Percentiles rank a stretch among this genome's conserved stretches.
These are phyloP conservation scores for Eleutherodactylus coqui DNA, from an alignment of 2,797 vertebrate genomes.

Conservation along the genomic window DNA sequence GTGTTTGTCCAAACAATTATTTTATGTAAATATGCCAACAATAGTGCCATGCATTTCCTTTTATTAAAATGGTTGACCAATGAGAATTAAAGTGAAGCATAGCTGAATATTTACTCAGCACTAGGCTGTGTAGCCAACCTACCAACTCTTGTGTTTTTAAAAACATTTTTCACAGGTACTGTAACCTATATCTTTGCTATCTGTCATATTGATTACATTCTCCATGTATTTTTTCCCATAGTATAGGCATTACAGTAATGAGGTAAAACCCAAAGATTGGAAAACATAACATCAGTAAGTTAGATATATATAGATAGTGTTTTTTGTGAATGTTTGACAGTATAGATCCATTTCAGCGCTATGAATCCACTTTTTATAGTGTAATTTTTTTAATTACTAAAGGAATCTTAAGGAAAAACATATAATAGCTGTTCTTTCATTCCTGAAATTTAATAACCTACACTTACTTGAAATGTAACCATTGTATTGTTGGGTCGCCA, in stretches of 20 bases:
- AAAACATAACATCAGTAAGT: background rate
- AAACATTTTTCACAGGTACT: background rate
- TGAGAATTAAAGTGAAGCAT: background rate
- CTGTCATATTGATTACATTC: background rate
- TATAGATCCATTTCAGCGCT: background rate
- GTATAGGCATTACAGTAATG: background rate
- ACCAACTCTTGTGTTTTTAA: background rate
- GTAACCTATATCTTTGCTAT: background rate
- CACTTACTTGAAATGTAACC: background rate
- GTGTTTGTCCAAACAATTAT: background rate
- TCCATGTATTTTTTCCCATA: background rate
- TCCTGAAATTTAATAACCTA: background rate
- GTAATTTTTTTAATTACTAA: background rate
- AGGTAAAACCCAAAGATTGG: background rate
- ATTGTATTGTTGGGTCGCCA: too few species aligned
- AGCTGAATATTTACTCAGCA: background rate
- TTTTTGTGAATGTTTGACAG: background rate
- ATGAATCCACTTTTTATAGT: background rate
- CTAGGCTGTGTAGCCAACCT: background rate
- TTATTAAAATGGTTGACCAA: background rate
- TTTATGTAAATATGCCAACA: slow-evolving; percentile 25
- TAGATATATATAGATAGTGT: background rate
- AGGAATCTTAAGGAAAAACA: background rate
- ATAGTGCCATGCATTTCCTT: background rate
- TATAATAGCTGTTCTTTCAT: background rate